These are phyloP conservation scores for Caenorhabditis drosophilae DNA, from an alignment of 2,888 invertebrate species.

Conservation along the genomic window DNA sequence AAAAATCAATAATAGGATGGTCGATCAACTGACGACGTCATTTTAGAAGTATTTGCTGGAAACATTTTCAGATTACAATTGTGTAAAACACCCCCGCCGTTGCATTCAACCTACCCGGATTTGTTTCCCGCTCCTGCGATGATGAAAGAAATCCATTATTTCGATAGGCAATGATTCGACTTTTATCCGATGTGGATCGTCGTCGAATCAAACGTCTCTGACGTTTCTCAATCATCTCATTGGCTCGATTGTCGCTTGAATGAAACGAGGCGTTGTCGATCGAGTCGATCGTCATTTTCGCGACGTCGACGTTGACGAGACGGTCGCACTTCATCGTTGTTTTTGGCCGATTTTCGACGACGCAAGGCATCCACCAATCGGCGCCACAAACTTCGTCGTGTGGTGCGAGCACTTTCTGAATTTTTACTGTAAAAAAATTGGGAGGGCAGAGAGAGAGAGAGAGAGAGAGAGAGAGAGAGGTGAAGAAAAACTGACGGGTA, in stretches of 20 bases:
- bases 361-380: slow-evolving; percentile 36
- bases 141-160: slow-evolving; percentile 26
- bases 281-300: not conserved
- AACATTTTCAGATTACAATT: too few relatives aligned
- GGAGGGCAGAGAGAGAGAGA: not conserved
- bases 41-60: too few relatives aligned
- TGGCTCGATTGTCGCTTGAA: slow-evolving; percentile 25
- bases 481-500: too few relatives aligned
- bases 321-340: too few relatives aligned
- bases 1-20: too few relatives aligned
- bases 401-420: slow-evolving; percentile 11
- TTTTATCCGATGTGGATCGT: slow-evolving; percentile 29
- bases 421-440: not conserved
- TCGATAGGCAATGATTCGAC: slow-evolving; percentile 22
- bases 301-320: too few relatives aligned
- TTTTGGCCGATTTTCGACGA: too few relatives aligned
- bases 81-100: too few relatives aligned
- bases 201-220: slow-evolving; percentile 16
- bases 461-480: too few relatives aligned
- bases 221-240: slow-evolving; percentile 17
- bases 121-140: slow-evolving; percentile 22
- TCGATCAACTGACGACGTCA: too few relatives aligned
- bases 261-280: too few relatives aligned
- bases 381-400: slow-evolving; percentile 26
- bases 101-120: too few relatives aligned